Base-by-base conservation (phyloP, 64 coral and sea anemone species). In the Trachythela sp. region DNA sequence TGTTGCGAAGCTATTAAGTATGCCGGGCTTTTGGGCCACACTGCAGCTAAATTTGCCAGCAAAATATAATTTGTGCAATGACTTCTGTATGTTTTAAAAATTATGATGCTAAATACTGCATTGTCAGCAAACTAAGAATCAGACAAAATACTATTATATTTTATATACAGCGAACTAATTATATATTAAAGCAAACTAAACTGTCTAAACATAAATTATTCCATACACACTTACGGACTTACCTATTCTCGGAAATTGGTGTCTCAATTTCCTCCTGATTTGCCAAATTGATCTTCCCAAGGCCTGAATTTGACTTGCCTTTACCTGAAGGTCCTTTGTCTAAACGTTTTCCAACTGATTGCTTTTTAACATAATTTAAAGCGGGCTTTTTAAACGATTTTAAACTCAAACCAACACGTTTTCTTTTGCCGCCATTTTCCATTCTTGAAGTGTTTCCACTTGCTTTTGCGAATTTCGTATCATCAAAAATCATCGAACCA, bases 391-490 rank as follows among this genome's bases (percentile, higher is more conserved):
- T 80, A 35, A 39, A 80, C 13, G 2, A 35, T 80, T 80, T 80
- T 39, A 80, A 80, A 39, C 75, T 80, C 37, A 80, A 80, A 80
- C 75, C 75, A 72, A 72, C 24, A 39, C 75, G 34, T 35, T 80
- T 80, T 39, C 37, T 8, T 80, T 35, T 80, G 31, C 75, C 31
- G 75, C 75, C 75, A 80, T 80, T 36, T 80, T 80, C 13, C 31
- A 80, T 36, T 37, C 1, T 37, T 39, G 9, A 11, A 26, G 31
- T 68, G 20, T 14, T 68, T 68, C 59, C 59, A 11, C 42, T 45
- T 45, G 42, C 4, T 11, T 4, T 11, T 27, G 56, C 56, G 24
- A 64, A 64, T 64, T 64, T 26, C 56, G 8, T 64, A n/a, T 20
- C 20, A 24, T 64, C 26, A 64, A 27, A 64, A 64, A n/a, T 18